phyloP scores from a whole-genome alignment of 2,888 invertebrate genomes.

The Phlogophora meticulosa region DNA sequence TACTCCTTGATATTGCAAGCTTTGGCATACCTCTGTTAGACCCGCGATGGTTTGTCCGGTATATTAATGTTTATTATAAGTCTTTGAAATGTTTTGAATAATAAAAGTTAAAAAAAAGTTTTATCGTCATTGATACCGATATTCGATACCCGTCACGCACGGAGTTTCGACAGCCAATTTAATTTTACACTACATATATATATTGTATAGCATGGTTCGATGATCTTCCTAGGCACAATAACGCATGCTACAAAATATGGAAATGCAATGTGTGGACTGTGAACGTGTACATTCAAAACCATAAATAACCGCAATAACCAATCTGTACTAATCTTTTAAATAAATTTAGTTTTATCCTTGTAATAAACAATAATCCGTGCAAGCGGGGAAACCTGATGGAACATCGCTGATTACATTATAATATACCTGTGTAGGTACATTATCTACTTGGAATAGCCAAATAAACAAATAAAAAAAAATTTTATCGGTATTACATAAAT shows the following conservation, averaged over 20 bases:
- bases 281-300: conserved; percentile 52
- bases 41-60: too few species aligned
- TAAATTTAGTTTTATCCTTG: conserved; percentile 33
- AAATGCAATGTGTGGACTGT: conserved; percentile 78
- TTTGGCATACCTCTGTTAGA: too few species aligned
- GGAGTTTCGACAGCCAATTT: too few species aligned
- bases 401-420: conserved; percentile 48
- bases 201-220: conserved; percentile 44
- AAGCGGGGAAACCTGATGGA: conserved; percentile 29
- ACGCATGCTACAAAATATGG: conserved; percentile 67
- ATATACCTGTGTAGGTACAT: conserved; percentile 31
- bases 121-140: too few species aligned
- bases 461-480: conserved; percentile 56
- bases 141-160: too few species aligned
- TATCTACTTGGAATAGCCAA: conserved; percentile 30
- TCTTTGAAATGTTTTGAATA: too few species aligned
- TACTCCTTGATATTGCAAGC: too few species aligned
- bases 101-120: too few species aligned
- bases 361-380: conserved; percentile 35
- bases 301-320: conserved; percentile 38
- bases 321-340: conserved; percentile 36
- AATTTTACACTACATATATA: too few species aligned
- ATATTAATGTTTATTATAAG: too few species aligned
- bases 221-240: conserved; percentile 56
- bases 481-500: conserved; percentile 47